Evolutionary conservation across 2,888 invertebrate genomes (phyloP).

Genomic region (Drosophila subquinaria): DNA sequence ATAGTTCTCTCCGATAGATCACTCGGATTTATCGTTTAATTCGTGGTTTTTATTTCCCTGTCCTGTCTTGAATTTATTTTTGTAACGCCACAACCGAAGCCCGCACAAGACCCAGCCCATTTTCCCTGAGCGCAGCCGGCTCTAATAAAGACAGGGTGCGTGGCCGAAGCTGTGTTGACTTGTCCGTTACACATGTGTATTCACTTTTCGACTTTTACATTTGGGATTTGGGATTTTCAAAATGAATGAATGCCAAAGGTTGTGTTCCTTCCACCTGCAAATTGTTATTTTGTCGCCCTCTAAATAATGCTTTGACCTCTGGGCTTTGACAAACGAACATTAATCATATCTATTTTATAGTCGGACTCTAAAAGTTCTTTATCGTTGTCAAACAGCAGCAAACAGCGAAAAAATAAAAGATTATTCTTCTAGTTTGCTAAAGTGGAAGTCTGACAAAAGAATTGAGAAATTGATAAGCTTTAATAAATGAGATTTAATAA

Average conservation of each 20-base stretch:
- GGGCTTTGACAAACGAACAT: constrained; percentile 26
- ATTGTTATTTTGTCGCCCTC: constrained; percentile 27
- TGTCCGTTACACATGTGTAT: constrained; percentile 61
- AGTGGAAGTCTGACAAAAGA: not conserved
- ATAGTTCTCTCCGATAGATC: too few relatives aligned
- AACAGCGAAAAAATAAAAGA: constrained; percentile 8
- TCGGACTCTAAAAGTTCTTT: not conserved
- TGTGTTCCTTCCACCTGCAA: constrained; percentile 7
- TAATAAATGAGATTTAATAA: not conserved
- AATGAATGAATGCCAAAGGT: constrained; percentile 33
- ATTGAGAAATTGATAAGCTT: not conserved
- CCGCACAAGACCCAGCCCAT: too few relatives aligned
- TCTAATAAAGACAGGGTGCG: too few relatives aligned
- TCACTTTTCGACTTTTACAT: constrained; percentile 41
- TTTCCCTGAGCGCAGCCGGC: too few relatives aligned
- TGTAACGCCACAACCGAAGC: too few relatives aligned
- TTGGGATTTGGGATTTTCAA: constrained; percentile 28
- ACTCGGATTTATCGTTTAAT: too few relatives aligned
- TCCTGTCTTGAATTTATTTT: too few relatives aligned
- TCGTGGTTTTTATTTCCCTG: too few relatives aligned
- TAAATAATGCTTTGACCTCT: constrained; percentile 42
- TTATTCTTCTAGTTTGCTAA: not conserved
- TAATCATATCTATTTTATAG: constrained; percentile 26
- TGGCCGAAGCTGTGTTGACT: too few relatives aligned
- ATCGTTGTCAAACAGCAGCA: constrained; percentile 7